These are phyloP conservation scores for Nasua narica DNA, from an alignment of 2,797 vertebrate genomes.

Conservation along the genomic window DNA sequence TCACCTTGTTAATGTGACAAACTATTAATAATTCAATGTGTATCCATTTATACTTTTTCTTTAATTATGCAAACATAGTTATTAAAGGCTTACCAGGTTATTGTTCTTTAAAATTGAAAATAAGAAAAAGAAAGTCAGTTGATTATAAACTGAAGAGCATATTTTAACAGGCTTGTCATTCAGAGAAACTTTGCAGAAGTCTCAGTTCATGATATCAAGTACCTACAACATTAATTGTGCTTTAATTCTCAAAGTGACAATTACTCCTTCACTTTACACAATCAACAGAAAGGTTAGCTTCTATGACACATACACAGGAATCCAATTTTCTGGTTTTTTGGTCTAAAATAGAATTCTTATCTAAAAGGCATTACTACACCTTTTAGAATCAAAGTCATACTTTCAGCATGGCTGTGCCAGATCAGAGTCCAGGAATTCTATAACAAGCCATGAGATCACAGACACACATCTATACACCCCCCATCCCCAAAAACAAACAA, in stretches of 20 bases:
- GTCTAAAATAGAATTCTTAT: constrained; percentile 41
- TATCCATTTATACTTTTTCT: constrained; percentile 20
- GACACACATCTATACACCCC: background rate
- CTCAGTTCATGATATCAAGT: constrained; percentile 7
- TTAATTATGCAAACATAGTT: constrained; percentile 23
- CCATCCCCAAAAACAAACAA: background rate
- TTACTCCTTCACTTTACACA: constrained; percentile 46
- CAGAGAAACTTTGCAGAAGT: constrained; percentile 21
- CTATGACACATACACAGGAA: background rate
- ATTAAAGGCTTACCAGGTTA: constrained; percentile 28
- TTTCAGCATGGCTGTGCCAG: background rate
- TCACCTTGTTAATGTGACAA: background rate
- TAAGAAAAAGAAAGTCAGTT: background rate
- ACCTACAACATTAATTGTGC: background rate
- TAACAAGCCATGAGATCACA: background rate
- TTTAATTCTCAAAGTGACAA: constrained; percentile 21
- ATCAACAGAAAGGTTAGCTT: background rate
- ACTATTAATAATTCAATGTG: background rate
- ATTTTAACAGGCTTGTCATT: constrained; percentile 31
- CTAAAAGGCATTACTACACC: background rate
- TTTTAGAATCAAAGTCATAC: constrained; percentile 8
- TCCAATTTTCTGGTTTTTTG: background rate
- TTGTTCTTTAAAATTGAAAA: constrained; percentile 2
- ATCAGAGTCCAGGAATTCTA: background rate
- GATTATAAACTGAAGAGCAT: constrained; percentile 35